Base-by-base conservation (phyloP, 2,797 vertebrate species). In the Salarias fasciatus region DNA sequence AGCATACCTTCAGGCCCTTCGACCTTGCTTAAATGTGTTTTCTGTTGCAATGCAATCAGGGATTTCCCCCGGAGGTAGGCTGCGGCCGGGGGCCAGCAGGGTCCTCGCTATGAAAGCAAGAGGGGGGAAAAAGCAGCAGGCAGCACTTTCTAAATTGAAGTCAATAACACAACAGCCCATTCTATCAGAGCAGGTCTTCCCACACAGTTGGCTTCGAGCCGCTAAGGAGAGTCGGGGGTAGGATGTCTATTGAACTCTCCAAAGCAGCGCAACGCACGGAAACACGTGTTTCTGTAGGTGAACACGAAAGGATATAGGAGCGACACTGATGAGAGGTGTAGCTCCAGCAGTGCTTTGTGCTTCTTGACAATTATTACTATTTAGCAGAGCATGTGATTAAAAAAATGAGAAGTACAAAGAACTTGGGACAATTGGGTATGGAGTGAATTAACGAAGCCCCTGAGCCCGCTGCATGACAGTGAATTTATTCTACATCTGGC, bases 61-160 rank as follows among this genome's bases (percentile, higher is more conserved):
- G 79, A 80, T 89, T 80, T 90, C 80, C 89, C 79, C 86, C 41
- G 50, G 80, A 78, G 85, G 79, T 79, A 67, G 63, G 63, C 62
- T 56, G 53, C 30, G 52, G 71, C 50, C 53, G 15, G 74, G 62
- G 80, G 59, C 63, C 64, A 61, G 71, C 69, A 43, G 51, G 77
- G 78, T 77, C 71, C 55, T 5, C 1, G 45, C 75, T 78, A 63
- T 82, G 75, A 77, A 82, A 67, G 63, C 48, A 41, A 50, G 53
- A 15, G 43, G 55, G 43, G 55, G 14, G n/a, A 3, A 15, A 52
- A 58, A 63, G 80, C 85, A 87, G 69, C 66, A 69, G 63, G 80
- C 81, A 91, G 85, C 84, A 90, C 86, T 91, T 92, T 91, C 82
- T 87, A 87, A 91, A 91, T 90, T 88, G 84, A 89, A 91, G 88